These are phyloP conservation scores for Dugesia japonica DNA, from an alignment of 2,888 invertebrate species.

Conservation along the genomic window DNA sequence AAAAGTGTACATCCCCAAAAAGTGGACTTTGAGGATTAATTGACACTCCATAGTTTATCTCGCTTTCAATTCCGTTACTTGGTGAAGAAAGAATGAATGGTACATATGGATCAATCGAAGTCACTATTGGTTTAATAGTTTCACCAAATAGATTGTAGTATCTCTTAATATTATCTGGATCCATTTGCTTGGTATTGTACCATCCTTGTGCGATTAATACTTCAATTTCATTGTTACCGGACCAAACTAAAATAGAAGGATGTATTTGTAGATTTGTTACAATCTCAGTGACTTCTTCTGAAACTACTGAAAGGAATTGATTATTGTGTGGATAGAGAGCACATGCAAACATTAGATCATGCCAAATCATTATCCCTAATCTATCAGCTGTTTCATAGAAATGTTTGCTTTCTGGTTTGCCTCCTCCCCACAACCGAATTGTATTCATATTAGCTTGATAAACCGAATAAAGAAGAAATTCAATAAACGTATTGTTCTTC, in stretches of 20 bases:
- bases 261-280: conserved; percentile 58
- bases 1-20: conserved; percentile 78
- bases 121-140: conserved; percentile 56
- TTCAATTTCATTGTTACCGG: conserved; percentile 93
- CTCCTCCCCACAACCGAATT: not conserved
- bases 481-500: not conserved
- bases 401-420: not conserved
- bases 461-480: not conserved
- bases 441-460: not conserved
- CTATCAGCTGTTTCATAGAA: not conserved
- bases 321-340: not conserved
- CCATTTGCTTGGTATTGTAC: conserved; percentile 43
- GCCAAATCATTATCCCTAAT: not conserved
- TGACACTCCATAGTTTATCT: conserved; percentile 61
- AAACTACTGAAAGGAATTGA: not conserved
- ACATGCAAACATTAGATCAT: not conserved
- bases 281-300: not conserved
- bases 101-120: conserved; percentile 49
- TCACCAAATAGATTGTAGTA: conserved; percentile 68
- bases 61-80: conserved; percentile 47
- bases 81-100: conserved; percentile 74
- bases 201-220: conserved; percentile 67
- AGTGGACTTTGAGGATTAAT: conserved; percentile 60
- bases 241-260: conserved; percentile 70
- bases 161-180: conserved; percentile 55